A percentile compares a stretch with the other conserved stretches of the same genome.
Evolutionary conservation across 30 jellyfish, hydroid and myxozoan species (phyloP).

Genomic region (Turritopsis dohrnii): DNA sequence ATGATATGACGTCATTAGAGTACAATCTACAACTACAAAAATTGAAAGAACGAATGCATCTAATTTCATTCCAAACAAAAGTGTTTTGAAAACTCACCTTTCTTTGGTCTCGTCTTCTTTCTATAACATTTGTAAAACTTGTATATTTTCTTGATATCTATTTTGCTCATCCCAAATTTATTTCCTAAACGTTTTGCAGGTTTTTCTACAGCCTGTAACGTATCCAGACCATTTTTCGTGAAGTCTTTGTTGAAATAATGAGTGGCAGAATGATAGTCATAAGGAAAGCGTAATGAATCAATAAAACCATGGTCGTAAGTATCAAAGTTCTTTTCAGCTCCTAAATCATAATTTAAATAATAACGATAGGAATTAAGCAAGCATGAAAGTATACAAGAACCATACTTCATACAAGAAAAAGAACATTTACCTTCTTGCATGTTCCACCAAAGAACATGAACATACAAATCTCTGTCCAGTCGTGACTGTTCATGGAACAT

Average conservation of each 20-base stretch:
- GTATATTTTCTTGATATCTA: constrained; percentile 19
- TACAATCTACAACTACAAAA: too few relatives aligned
- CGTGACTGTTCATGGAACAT: constrained; percentile 34
- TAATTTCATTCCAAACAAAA: too few relatives aligned
- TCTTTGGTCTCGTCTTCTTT: constrained; percentile 3
- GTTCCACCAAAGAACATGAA: constrained; percentile 32
- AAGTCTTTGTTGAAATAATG: constrained; percentile 31
- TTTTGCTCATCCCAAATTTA: constrained; percentile 19
- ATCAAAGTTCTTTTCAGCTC: constrained; percentile 29
- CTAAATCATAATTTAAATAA: not conserved
- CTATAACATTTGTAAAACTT: constrained; percentile 20
- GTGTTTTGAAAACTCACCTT: too few relatives aligned
- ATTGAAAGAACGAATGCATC: too few relatives aligned
- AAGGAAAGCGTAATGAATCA: constrained; percentile 11
- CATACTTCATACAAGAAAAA: not conserved
- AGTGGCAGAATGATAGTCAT: constrained; percentile 25
- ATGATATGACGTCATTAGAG: not conserved
- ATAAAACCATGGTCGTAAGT: constrained; percentile 24
- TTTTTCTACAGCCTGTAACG: constrained; percentile 29
- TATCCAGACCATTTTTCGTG: constrained; percentile 26
- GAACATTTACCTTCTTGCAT: constrained; percentile 4
- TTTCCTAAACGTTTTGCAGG: constrained; percentile 16
- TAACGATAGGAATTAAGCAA: too few relatives aligned
- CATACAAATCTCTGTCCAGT: constrained; percentile 25
- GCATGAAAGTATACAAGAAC: not conserved